Percentiles rank a stretch among this genome's conserved stretches.
Evolutionary conservation across 2,113 vertebrate species (phyloP).

Genomic region (Columbina picui): DNA sequence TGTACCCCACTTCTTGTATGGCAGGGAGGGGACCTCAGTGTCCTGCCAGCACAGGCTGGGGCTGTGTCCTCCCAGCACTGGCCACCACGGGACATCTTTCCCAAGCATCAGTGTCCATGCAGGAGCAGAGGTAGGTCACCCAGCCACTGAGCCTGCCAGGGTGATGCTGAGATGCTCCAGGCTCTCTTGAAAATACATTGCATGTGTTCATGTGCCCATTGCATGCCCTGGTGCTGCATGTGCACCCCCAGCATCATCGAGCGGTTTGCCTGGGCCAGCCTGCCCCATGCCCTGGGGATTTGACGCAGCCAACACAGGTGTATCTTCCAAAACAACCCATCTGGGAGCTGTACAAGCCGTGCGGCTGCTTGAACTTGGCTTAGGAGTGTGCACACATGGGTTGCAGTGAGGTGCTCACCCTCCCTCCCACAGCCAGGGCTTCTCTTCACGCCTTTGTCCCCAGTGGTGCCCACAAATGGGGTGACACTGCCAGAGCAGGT

Average conservation of each 20-base stretch:
- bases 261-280: neutral
- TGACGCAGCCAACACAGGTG: neutral
- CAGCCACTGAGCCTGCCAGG: neutral
- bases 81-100: neutral
- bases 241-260: neutral
- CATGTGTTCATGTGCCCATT: neutral
- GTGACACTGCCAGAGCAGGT: neutral
- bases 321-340: neutral
- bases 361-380: neutral
- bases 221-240: fast-evolving
- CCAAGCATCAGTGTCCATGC: neutral
- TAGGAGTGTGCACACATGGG: fast-evolving
- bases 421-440: neutral
- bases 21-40: neutral
- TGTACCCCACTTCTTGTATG: neutral
- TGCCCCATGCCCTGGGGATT: neutral
- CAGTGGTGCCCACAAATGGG: neutral
- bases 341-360: neutral
- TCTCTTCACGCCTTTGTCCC: neutral
- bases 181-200: neutral
- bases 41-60: neutral
- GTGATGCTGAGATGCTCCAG: neutral
- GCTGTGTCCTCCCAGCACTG: neutral
- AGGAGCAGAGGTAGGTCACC: neutral
- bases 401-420: neutral